phyloP scores from a whole-genome alignment of 2,888 invertebrate genomes.

The Scaptomyza tumidula region DNA sequence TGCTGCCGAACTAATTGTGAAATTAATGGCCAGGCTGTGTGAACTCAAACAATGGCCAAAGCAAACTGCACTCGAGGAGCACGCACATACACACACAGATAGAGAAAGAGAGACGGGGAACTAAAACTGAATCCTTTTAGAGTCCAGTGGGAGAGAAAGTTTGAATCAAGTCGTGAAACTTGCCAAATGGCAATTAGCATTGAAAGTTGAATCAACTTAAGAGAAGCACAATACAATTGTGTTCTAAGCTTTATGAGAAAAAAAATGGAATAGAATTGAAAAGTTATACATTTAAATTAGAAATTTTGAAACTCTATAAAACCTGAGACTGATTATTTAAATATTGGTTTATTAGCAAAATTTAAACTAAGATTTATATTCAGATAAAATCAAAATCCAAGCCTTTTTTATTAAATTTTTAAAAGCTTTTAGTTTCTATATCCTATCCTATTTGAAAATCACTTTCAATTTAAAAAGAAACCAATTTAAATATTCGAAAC shows the following conservation, averaged over 20 bases:
- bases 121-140: constrained; percentile 23
- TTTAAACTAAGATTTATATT: neutral
- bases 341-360: no score
- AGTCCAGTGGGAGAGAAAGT: constrained; percentile 60
- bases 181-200: constrained; percentile 76
- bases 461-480: neutral
- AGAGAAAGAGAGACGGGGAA: neutral
- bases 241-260: constrained; percentile 29
- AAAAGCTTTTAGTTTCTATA: neutral
- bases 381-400: neutral
- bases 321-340: no score
- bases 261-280: constrained; percentile 2
- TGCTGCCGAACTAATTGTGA: constrained; percentile 66
- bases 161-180: constrained; percentile 70
- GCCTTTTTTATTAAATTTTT: neutral
- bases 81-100: constrained; percentile 7
- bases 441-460: neutral
- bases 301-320: neutral
- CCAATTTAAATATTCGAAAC: neutral
- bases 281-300: neutral
- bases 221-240: constrained; percentile 37
- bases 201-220: constrained; percentile 42
- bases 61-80: constrained; percentile 59
- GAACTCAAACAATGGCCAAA: constrained; percentile 72
- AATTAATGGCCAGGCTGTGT: constrained; percentile 75